These are phyloP conservation scores for Crocallis elinguaria DNA, from an alignment of 2,888 invertebrate species.

Conservation along the genomic window DNA sequence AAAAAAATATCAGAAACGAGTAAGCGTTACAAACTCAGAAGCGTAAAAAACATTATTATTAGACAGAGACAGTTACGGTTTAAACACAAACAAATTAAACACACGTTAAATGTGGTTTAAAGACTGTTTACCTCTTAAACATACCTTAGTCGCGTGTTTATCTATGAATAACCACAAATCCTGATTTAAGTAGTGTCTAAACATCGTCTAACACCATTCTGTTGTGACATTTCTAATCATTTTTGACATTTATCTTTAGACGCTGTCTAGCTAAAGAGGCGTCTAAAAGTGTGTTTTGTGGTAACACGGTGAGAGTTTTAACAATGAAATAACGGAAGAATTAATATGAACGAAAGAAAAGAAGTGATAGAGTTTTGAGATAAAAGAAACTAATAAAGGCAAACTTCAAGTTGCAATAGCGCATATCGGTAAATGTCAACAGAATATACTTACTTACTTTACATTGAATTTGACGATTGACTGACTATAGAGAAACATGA, in stretches of 20 bases:
- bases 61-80: too few relatives aligned
- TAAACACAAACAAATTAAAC: too few relatives aligned
- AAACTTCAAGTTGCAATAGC: background rate
- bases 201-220: too few relatives aligned
- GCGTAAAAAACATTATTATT: conserved; percentile 29
- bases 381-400: background rate
- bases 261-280: too few relatives aligned
- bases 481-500: conserved; percentile 34
- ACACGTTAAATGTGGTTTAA: background rate
- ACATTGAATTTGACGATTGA: conserved; percentile 37
- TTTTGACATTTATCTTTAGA: too few relatives aligned
- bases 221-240: too few relatives aligned
- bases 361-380: background rate
- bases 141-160: too few relatives aligned
- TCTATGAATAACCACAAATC: too few relatives aligned
- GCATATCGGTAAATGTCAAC: conserved; percentile 39
- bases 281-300: too few relatives aligned
- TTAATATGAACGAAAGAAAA: conserved; percentile 9
- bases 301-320: too few relatives aligned
- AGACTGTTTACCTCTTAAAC: too few relatives aligned
- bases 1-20: conserved; percentile 37
- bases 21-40: conserved; percentile 48
- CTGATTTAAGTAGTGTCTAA: too few relatives aligned
- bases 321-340: background rate
- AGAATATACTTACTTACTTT: background rate